Evolutionary conservation across 2,888 invertebrate genomes (phyloP), one percentile per base, ranked within the genome.

Genomic region (Phaedon cochleariae): DNA sequence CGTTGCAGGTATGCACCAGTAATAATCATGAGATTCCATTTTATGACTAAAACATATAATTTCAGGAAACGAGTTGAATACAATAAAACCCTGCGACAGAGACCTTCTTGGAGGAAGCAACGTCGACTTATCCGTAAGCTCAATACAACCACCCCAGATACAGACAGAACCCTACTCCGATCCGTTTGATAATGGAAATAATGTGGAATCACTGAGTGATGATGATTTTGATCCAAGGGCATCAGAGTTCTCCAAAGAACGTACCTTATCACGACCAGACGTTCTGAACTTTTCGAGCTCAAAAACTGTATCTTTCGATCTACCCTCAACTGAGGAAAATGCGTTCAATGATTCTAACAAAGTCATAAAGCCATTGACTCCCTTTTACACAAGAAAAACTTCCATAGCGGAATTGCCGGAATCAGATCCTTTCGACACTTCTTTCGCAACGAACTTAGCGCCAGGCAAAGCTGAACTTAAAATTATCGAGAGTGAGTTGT

Each of bases 201-300:
- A 31, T 17, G 68, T 84, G 84, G 48, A 60, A 41, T 41, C 26
- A 52, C 29, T 59, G 21, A 49, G 86, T 86, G 93, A 94, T 85
- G 91, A 92, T 55, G 93, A 94, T 76, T 95, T 95, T 80, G 91
- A 95, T 84, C 94, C 94, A 0, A 85, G 94, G 65, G 91, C 89
- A 0, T 88, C 87, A 65, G 91, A 91, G 64, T 62, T 70, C 26
- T 37, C 77, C n/a, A 75, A 75, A 70, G 72, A 74, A 41, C 71
- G 76, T 37, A 72, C 91, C 69, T 86, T 90, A 31, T 92, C 89
- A 4, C 85, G 90, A 59, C 90, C 90, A 4, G 90, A 90, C 77
- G 87, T 87, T 58, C 82, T 90, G 49, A 79, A 77, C 64, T 73
- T 80, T 12, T 45, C 67, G 1, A 48, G 64, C 7, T 37, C 69